Percentiles rank a stretch among this genome's conserved stretches.
These are phyloP conservation scores for Malurus melanocephalus DNA, from an alignment of 2,113 vertebrate species.

Conservation along the genomic window DNA sequence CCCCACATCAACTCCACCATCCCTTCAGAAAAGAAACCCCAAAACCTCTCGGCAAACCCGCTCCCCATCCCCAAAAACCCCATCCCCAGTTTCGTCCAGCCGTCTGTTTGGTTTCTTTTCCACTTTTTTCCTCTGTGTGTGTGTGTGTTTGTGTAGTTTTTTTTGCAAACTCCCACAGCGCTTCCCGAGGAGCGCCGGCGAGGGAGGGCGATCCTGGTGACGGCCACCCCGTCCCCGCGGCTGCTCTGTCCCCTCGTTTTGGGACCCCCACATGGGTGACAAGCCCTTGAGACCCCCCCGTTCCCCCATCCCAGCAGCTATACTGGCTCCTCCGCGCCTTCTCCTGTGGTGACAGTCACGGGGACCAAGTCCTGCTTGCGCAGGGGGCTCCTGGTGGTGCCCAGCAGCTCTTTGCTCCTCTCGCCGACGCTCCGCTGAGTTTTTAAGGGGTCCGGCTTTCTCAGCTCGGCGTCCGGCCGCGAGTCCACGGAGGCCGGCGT, in stretches of 20 bases:
- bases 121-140: rapidly evolving
- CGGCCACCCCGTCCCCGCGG: neutral
- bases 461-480: conserved; percentile 68
- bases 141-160: neutral
- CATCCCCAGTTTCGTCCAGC: neutral
- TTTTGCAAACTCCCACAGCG: conserved; percentile 18
- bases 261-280: conserved; percentile 24
- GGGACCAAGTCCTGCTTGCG: conserved; percentile 61
- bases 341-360: conserved; percentile 48
- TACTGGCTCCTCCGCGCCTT: conserved; percentile 59
- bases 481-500: conserved; percentile 64
- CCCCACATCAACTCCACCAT: conserved; percentile 12
- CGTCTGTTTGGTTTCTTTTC: conserved; percentile 5
- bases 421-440: conserved; percentile 42
- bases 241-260: neutral
- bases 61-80: neutral
- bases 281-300: conserved; percentile 48
- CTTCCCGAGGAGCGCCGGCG: neutral
- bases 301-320: conserved; percentile 51
- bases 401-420: conserved; percentile 54
- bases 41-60: neutral
- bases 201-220: neutral
- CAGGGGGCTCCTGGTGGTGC: conserved; percentile 50
- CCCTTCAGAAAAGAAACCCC: conserved; percentile 49
- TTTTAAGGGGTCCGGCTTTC: conserved; percentile 72